phyloP scores from a whole-genome alignment of 2,797 vertebrate species.

The Holocentrus rufus region DNA sequence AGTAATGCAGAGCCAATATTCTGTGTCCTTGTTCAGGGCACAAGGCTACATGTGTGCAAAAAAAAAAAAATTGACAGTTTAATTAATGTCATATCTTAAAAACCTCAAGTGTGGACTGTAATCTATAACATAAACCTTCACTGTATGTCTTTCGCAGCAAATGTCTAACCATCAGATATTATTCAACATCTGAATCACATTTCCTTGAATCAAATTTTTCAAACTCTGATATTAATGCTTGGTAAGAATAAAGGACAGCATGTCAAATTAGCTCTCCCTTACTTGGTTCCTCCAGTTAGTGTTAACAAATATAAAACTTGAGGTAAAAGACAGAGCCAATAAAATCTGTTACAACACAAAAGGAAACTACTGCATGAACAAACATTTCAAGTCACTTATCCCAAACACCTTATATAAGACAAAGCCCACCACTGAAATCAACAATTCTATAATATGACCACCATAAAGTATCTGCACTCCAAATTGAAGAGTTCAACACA shows the following conservation, averaged over 20 bases:
- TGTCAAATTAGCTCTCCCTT: background rate
- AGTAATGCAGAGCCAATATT: slow-evolving; percentile 30
- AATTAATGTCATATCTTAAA: too few species aligned
- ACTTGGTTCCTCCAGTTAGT: background rate
- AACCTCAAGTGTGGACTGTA: background rate
- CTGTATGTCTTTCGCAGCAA: background rate
- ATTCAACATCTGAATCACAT: background rate
- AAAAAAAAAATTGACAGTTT: background rate
- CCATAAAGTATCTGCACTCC: background rate
- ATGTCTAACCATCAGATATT: background rate
- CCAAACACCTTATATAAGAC: slow-evolving; percentile 10
- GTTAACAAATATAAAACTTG: background rate
- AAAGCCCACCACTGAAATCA: slow-evolving; percentile 14
- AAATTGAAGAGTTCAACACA: background rate
- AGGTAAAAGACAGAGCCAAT: background rate
- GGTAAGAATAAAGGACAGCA: background rate
- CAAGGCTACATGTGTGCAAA: slow-evolving; percentile 69
- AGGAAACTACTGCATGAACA: background rate
- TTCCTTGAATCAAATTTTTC: background rate
- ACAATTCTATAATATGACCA: background rate
- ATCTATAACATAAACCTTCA: background rate
- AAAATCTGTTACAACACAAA: slow-evolving; percentile 1
- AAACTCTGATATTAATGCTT: background rate
- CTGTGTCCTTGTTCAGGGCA: background rate
- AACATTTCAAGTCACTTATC: slow-evolving; percentile 2